Conservation (phyloP, 2,888 invertebrate species). For the Ochropacha duplaris region DNA sequence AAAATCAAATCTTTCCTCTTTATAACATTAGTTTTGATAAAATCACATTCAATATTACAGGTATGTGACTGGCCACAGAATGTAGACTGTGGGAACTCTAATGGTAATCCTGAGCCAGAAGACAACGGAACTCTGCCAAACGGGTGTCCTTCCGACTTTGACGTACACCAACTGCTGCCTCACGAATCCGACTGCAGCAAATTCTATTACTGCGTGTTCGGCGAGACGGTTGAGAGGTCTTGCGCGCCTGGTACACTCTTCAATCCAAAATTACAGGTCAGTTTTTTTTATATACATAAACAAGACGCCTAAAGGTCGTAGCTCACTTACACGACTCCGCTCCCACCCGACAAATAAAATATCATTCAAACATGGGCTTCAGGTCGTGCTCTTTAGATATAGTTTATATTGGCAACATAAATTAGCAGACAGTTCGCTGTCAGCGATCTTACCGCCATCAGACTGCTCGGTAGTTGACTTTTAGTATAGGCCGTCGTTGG, state of each 20-base stretch:
- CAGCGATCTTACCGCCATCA: no score
- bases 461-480: no score
- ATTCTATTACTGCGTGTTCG: slow-evolving; percentile 47
- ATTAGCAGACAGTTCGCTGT: no score
- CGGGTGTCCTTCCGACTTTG: slow-evolving; percentile 39
- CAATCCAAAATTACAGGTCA: slow-evolving; percentile 32
- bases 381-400: no score
- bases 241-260: slow-evolving; percentile 34
- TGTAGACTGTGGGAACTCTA: slow-evolving; percentile 17
- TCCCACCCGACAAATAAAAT: no score
- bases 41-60: not conserved
- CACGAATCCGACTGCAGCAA: slow-evolving; percentile 40
- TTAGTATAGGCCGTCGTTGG: no score
- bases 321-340: no score
- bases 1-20: no score
- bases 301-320: no score
- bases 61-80: slow-evolving; percentile 27
- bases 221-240: slow-evolving; percentile 29
- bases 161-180: slow-evolving; percentile 36
- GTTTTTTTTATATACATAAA: not conserved
- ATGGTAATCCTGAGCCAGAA: not conserved
- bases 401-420: no score
- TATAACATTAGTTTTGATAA: no score
- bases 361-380: no score
- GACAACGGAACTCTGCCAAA: slow-evolving; percentile 22